A percentile compares a stretch with the other conserved stretches of the same genome.
These are phyloP conservation scores for Mayetiola destructor DNA, from an alignment of 2,888 invertebrate genomes.

Conservation along the genomic window DNA sequence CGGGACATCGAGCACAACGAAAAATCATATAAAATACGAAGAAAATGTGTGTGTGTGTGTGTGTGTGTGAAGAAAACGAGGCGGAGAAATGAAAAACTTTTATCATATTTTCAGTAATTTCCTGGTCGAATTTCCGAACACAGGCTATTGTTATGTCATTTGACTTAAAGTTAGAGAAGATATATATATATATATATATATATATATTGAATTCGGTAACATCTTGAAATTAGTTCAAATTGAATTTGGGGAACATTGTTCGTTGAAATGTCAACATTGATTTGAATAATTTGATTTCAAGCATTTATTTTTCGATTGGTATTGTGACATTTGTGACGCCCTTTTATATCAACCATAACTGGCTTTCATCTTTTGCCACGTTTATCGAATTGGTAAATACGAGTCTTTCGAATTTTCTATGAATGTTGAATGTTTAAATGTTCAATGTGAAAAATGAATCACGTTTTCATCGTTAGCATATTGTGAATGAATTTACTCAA, in stretches of 20 bases:
- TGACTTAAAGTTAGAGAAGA: conserved; percentile 10
- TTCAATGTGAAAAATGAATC: too few species aligned
- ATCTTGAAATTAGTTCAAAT: conserved; percentile 11
- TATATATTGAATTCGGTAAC: conserved; percentile 11
- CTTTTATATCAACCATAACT: too few species aligned
- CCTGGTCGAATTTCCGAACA: conserved; percentile 10
- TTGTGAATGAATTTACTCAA: too few species aligned
- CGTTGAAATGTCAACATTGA: conserved; percentile 10
- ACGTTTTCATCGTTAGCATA: too few species aligned
- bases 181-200: too few species aligned
- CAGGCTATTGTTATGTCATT: conserved; percentile 9
- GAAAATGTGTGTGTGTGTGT: too few species aligned
- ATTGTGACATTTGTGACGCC: conserved; percentile 4
- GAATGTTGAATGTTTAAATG: too few species aligned
- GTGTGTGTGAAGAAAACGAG: too few species aligned
- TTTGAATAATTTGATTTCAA: conserved; percentile 11
- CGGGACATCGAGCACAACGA: neutral
- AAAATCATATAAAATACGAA: neutral
- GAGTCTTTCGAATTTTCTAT: too few species aligned
- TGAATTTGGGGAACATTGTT: conserved; percentile 10
- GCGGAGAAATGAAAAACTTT: conserved; percentile 4
- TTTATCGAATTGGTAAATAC: too few species aligned
- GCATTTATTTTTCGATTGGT: conserved; percentile 9
- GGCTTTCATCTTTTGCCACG: too few species aligned
- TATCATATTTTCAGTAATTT: conserved; percentile 9